Evolutionary conservation across 2,797 vertebrate species (phyloP).

Genomic region (Pseudocheirus occidentalis): DNA sequence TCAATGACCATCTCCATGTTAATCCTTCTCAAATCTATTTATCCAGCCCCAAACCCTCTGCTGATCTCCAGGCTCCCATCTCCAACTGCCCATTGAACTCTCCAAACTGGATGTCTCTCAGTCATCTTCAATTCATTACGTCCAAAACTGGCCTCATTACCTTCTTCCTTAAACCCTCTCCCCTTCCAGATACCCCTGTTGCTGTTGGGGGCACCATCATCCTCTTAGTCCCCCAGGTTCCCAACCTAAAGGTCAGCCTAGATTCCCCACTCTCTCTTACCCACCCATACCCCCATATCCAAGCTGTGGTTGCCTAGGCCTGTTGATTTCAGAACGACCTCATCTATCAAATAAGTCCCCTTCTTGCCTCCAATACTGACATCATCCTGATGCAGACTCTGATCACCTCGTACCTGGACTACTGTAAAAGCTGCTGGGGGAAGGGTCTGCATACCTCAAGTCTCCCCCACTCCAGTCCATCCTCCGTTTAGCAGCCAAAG

Average conservation of each 20-base stretch:
- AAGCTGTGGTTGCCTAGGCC: not conserved
- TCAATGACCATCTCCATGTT: not conserved
- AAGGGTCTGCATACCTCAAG: not conserved
- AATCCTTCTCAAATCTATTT: not conserved
- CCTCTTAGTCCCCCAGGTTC: not conserved
- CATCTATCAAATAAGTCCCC: not conserved
- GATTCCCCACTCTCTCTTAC: not conserved
- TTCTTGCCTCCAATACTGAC: not conserved
- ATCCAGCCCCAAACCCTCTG: not conserved
- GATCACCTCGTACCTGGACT: not conserved
- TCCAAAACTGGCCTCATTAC: not conserved
- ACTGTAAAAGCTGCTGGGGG: not conserved
- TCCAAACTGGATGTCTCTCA: not conserved
- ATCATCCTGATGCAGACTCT: not conserved
- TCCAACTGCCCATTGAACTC: not conserved
- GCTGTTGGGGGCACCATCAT: not conserved
- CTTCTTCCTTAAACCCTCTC: not conserved
- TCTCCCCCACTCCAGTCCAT: not conserved
- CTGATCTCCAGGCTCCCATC: not conserved
- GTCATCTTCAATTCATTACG: not conserved
- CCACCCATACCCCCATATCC: not conserved
- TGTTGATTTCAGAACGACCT: not conserved
- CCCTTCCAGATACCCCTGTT: not conserved
- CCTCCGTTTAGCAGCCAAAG: not conserved
- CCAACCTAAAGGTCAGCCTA: not conserved